Percentiles rank a stretch among this genome's conserved stretches.
Evolutionary conservation across 2,888 invertebrate genomes (phyloP).

Genomic region (Tachina grossa): DNA sequence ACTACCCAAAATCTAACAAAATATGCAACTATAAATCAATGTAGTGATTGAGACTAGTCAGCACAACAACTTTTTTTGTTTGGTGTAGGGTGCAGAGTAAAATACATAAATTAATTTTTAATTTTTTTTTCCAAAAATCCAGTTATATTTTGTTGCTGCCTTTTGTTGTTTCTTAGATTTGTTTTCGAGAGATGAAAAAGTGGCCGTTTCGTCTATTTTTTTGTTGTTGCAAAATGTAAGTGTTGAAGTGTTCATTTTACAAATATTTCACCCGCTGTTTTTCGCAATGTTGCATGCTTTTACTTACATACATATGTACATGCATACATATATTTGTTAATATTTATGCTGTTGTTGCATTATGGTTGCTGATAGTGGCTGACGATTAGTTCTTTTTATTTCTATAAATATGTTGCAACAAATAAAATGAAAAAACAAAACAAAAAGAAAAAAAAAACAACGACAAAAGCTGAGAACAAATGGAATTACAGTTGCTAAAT

Average conservation of each 20-base stretch:
- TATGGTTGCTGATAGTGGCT: constrained; percentile 63
- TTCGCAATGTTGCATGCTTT: constrained; percentile 60
- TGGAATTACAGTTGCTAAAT: constrained; percentile 46
- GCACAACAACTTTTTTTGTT: background rate
- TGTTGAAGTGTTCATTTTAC: constrained; percentile 67
- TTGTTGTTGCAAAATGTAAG: constrained; percentile 50
- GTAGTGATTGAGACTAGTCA: too few relatives aligned
- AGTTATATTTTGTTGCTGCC: background rate
- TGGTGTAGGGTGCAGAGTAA: constrained; percentile 22
- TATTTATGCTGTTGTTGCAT: constrained; percentile 57
- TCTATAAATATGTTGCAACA: constrained; percentile 69
- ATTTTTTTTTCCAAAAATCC: constrained; percentile 41
- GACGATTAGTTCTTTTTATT: constrained; percentile 64
- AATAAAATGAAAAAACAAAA: constrained; percentile 50
- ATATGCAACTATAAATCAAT: too few relatives aligned
- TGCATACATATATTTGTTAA: constrained; percentile 1
- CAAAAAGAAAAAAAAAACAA: constrained; percentile 4
- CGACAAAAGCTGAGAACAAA: constrained; percentile 29
- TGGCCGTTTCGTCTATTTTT: constrained; percentile 35
- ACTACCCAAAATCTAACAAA: background rate
- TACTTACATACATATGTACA: constrained; percentile 2
- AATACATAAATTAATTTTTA: background rate
- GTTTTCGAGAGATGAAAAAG: constrained; percentile 3
- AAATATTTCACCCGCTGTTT: constrained; percentile 72
- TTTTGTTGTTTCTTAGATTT: constrained; percentile 28